Evolutionary conservation across 2,888 invertebrate species (phyloP).

Genomic region (Temnothorax rugatulus): DNA sequence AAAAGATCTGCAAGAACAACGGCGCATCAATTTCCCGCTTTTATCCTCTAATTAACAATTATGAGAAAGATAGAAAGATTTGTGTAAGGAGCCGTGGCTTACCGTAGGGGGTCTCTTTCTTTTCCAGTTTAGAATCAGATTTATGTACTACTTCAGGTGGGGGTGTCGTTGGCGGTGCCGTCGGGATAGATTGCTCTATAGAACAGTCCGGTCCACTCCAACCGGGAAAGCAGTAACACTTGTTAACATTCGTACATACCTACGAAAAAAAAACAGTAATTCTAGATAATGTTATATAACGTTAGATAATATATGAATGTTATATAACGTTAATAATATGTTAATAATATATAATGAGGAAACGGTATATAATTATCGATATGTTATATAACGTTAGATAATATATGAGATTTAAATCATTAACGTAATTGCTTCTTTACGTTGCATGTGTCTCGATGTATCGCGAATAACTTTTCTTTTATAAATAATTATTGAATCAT

Average conservation of each 20-base stretch:
- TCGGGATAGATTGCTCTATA: constrained; percentile 90
- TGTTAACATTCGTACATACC: constrained; percentile 97
- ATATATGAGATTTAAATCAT: not conserved
- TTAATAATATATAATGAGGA: too few species aligned
- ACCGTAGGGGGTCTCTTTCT: constrained; percentile 98
- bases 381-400: not conserved
- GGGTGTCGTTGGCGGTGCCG: constrained; percentile 87
- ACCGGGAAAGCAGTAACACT: constrained; percentile 96
- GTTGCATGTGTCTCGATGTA: not conserved
- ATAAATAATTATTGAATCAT: not conserved
- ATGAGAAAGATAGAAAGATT: constrained; percentile 11
- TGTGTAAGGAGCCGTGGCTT: constrained; percentile 86
- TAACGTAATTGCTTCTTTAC: not conserved
- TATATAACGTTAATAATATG: too few species aligned
- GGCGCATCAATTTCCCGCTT: constrained; percentile 46
- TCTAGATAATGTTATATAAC: not conserved
- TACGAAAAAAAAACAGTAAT: constrained; percentile 83
- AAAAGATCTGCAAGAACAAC: constrained; percentile 27
- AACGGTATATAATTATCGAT: too few species aligned
- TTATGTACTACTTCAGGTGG: constrained; percentile 89
- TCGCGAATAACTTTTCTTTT: not conserved
- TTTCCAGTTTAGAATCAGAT: constrained; percentile 90
- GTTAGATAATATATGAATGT: not conserved
- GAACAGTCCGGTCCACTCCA: constrained; percentile 97
- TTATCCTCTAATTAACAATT: constrained; percentile 43